Percentiles rank a stretch among this genome's conserved stretches.
These are phyloP conservation scores for Vesta saturnalis DNA, from an alignment of 2,888 invertebrate species.

Conservation along the genomic window DNA sequence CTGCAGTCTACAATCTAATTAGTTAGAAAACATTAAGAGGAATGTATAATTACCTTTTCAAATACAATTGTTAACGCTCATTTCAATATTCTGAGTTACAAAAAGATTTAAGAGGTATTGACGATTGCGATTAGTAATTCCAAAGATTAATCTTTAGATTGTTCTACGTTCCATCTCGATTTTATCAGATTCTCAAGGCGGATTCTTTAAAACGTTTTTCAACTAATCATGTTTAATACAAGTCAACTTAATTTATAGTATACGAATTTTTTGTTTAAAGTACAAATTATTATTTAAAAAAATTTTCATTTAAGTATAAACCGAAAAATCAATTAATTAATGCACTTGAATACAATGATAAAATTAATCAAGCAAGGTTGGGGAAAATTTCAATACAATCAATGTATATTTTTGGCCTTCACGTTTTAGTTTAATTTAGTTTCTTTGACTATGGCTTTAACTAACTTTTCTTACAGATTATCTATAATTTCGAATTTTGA, in stretches of 20 bases:
- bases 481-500: no score
- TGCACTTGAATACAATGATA: no score
- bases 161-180: neutral
- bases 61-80: conserved; percentile 2
- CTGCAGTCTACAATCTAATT: neutral
- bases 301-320: no score
- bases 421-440: no score
- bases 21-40: neutral
- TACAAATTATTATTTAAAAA: neutral
- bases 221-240: conserved; percentile 1
- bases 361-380: no score
- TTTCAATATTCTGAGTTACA: conserved; percentile 8
- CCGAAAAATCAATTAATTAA: no score
- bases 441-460: no score
- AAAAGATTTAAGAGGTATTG: conserved; percentile 11
- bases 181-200: neutral
- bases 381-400: no score
- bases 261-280: neutral
- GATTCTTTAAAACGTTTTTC: conserved; percentile 3
- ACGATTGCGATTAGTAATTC: conserved; percentile 11
- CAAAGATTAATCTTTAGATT: conserved; percentile 12
- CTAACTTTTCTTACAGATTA: no score
- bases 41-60: conserved; percentile 6
- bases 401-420: no score
- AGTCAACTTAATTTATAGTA: neutral